Evolutionary conservation across 2,888 invertebrate species (phyloP).

Genomic region (Lochmaea crataegi): DNA sequence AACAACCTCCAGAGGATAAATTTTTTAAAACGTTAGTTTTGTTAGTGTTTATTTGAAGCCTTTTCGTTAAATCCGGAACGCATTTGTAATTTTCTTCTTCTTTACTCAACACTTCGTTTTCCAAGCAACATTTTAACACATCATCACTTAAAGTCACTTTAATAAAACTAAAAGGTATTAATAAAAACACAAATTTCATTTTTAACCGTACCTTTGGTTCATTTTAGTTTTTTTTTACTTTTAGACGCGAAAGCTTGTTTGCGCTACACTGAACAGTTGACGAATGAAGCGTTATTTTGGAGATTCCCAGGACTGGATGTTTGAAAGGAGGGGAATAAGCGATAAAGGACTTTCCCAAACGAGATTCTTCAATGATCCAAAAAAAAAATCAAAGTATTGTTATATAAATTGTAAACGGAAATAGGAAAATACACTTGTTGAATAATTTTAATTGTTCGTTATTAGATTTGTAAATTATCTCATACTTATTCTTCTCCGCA

Average conservation of each 20-base stretch:
- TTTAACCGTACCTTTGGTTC: neutral
- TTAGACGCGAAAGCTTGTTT: neutral
- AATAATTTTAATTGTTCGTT: neutral
- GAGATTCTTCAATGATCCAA: neutral
- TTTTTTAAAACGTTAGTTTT: slow-evolving; percentile 24
- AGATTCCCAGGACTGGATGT: slow-evolving; percentile 22
- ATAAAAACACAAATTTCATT: slow-evolving; percentile 16
- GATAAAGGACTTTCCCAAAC: slow-evolving; percentile 22
- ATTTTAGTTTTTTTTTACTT: slow-evolving; percentile 16
- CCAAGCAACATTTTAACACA: slow-evolving; percentile 32
- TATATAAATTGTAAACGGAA: neutral
- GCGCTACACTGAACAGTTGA: neutral
- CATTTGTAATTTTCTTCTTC: slow-evolving; percentile 23
- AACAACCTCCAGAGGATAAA: slow-evolving; percentile 26
- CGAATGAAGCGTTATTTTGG: slow-evolving; percentile 7
- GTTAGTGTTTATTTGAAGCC: slow-evolving; percentile 32
- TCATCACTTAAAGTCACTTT: slow-evolving; percentile 24
- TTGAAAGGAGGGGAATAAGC: neutral
- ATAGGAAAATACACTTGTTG: neutral
- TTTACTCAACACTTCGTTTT: slow-evolving; percentile 14
- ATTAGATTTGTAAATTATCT: neutral
- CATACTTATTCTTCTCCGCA: neutral
- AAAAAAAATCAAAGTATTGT: neutral
- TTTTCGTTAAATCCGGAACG: slow-evolving; percentile 23
- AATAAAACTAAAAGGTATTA: slow-evolving; percentile 7